Conservation (phyloP, 2,113 vertebrate species). For the Coturnix japonica region DNA sequence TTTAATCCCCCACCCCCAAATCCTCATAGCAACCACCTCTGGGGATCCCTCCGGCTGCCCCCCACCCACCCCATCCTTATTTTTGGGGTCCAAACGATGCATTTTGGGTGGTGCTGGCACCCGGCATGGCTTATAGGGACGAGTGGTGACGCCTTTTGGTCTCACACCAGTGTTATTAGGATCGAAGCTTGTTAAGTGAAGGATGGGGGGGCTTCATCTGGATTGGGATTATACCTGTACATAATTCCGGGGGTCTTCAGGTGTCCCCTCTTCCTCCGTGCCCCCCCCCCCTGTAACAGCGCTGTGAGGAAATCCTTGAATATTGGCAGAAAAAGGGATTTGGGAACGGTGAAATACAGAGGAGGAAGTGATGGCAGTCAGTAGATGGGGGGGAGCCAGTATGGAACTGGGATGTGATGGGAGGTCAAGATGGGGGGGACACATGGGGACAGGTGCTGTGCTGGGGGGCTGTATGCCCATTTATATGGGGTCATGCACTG, state of each 20-base stretch:
- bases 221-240: too few species aligned
- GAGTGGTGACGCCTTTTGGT: background rate
- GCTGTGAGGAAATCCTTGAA: too few species aligned
- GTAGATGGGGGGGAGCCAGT: background rate
- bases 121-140: background rate
- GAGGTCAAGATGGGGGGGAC: background rate
- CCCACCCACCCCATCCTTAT: too few species aligned
- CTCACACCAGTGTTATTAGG: background rate
- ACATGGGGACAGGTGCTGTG: background rate
- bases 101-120: background rate
- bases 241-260: background rate
- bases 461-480: background rate
- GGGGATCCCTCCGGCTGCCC: too few species aligned
- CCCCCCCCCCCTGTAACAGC: background rate
- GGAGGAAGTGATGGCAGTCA: conserved; percentile 4
- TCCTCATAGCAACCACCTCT: too few species aligned
- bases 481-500: background rate
- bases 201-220: too few species aligned
- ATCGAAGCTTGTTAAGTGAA: background rate
- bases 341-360: background rate
- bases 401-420: background rate
- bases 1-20: too few species aligned
- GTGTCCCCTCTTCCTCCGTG: background rate
- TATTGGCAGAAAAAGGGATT: background rate
- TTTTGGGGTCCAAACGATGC: too few species aligned